Base-by-base conservation (phyloP, 2,888 invertebrate species). In the Camponotus fellah region DNA sequence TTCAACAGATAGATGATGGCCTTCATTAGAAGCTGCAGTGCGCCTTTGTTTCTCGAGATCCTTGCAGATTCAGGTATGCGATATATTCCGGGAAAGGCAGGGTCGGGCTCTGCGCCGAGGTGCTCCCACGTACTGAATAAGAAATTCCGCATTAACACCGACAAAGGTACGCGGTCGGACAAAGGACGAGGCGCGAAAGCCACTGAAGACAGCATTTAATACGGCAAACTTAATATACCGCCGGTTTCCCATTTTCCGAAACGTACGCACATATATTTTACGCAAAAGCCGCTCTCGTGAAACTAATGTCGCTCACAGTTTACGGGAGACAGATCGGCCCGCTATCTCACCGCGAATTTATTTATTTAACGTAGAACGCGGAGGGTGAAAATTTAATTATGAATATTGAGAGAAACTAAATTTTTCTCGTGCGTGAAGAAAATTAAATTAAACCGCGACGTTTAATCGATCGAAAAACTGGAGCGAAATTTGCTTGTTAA, bases 101-200 rank as follows among this genome's bases (percentile, higher is more conserved):
- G 37, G 37, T 53, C 37, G 60, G 26, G 56, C 37, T 34, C 43
- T 3, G 32, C 21, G 58, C 46, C 26, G 46, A 37, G n/a, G 12
- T 10, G n/a, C 40, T 76, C 37, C 10, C 49, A 17, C 37, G 56
- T 40, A 43, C 40, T 79, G 79, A 79, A 79, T 79, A 79, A 79
- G 79, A 79, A 79, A 79, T 79, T 60, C 46, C 60, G 9, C 69
- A 79, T 79, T 79, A 79, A 79, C 69, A 79, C 43, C 56, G 58
- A 43, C 79, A 60, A 43, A 66, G 66, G 21, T 79, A 69, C 32
- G 43, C 46, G 69, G 43, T 21, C 58, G 56, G 21, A 40, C 12
- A 79, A 79, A 60, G 46, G 21, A 79, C 46, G 60, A 79, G 37
- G 69, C 46, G 79, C 69, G 60, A 79, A 60, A 69, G 58, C 69